Evolutionary conservation across 2,113 vertebrate species (phyloP), one percentile per base, ranked within the genome.

Genomic region (Nothoprocta pentlandii): DNA sequence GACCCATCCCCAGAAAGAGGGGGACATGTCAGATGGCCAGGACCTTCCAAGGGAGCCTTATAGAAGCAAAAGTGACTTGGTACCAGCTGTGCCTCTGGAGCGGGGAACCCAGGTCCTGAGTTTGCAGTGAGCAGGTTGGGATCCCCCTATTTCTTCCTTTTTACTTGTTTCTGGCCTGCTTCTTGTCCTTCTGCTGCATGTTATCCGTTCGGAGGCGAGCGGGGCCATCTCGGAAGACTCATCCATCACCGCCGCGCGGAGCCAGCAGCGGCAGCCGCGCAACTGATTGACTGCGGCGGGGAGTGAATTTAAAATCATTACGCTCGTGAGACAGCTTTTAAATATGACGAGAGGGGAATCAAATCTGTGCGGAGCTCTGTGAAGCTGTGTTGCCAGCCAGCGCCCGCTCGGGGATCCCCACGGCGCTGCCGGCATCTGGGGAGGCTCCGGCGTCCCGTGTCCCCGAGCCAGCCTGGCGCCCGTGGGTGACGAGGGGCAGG

Each of bases 221-320:
- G 32, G 25, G 46, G 82, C 96, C 19, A 79, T 86, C 93, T 92
- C 77, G 28, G n/a, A 74, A 93, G 93, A 75, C 69, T 82, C 89
- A 94, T 96, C 89, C 92, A 93, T 90, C 94, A 95, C 95, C 12
- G 34, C 93, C 85, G 53, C 20, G 47, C 69, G 91, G 86, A 83
- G 7, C 71, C 21, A 25, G 73, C 68, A 25, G 89, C 93, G 28
- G 34, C 87, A 26, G 42, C 89, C 2, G 79, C 81, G 91, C 92
- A 80, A 13, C 59, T 93, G 96, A 93, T 89, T 92, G 95, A 95
- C 89, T 93, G 81, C 15, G 12, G 87, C 6, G 12, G 41, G 25
- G 67, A 94, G 90, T 80, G 93, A 82, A 87, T 94, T 89, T 89
- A 63, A 89, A 95, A 91, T 85, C 96, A 83, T 91, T 92, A 69